phyloP scores from a whole-genome alignment of 2,113 vertebrate species.

The Alces alces region DNA sequence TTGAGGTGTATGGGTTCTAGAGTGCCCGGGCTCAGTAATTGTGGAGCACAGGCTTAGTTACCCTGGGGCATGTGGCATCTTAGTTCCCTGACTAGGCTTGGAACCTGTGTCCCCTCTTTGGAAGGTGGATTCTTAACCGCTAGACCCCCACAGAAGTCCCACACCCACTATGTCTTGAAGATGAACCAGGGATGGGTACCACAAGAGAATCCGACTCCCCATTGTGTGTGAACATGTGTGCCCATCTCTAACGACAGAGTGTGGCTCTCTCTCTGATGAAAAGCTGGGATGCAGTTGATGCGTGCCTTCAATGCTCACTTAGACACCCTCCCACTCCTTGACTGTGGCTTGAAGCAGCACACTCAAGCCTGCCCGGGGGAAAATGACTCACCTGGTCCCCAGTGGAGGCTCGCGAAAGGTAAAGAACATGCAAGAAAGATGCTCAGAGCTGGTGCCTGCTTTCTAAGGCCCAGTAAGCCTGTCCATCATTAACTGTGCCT shows the following conservation, averaged over 20 bases:
- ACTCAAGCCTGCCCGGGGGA: not conserved
- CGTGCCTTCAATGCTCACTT: not conserved
- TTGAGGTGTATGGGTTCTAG: not conserved
- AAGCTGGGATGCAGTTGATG: not conserved
- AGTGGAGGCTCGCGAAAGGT: not conserved
- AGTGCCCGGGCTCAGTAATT: rapidly evolving
- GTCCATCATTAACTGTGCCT: not conserved
- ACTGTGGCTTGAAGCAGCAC: not conserved
- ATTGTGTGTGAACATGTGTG: not conserved
- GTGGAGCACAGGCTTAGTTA: not conserved
- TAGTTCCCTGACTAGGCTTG: not conserved
- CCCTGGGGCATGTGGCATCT: not conserved
- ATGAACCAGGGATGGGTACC: not conserved
- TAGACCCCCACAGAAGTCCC: not conserved
- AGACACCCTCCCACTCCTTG: not conserved
- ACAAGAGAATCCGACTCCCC: not conserved
- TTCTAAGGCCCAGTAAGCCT: not conserved
- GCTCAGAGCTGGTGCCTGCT: not conserved
- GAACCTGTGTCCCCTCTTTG: not conserved
- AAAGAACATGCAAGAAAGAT: not conserved
- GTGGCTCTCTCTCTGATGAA: not conserved
- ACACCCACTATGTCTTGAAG: not conserved
- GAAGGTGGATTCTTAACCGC: not conserved
- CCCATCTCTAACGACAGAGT: not conserved
- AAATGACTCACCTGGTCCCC: not conserved